Conservation (phyloP, 1,140 invertebrate genomes). For the Frieseomelitta varia region DNA sequence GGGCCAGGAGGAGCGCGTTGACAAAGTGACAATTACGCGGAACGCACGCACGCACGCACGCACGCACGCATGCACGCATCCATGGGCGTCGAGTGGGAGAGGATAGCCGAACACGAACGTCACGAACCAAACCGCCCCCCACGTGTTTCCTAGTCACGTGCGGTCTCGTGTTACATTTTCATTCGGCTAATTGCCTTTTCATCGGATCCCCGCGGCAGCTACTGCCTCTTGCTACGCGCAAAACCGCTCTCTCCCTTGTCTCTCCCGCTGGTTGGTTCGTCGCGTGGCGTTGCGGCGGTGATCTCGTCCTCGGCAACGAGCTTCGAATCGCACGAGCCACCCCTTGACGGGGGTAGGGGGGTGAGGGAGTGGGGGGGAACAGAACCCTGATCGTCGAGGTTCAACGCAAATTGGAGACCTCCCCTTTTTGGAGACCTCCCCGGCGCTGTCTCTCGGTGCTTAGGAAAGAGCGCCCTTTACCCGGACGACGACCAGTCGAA, state of each 20-base stretch:
- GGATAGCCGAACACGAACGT: neutral
- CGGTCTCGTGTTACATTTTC: slow-evolving; percentile 82
- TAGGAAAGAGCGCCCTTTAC: slow-evolving; percentile 33
- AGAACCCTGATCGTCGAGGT: slow-evolving; percentile 37
- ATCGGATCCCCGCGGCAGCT: slow-evolving; percentile 61
- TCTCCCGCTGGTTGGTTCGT: neutral
- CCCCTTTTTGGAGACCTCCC: slow-evolving; percentile 10
- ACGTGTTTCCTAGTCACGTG: slow-evolving; percentile 77
- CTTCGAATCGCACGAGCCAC: slow-evolving; percentile 57
- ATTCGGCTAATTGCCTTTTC: slow-evolving; percentile 81
- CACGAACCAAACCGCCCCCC: slow-evolving; percentile 17
- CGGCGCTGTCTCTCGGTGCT: slow-evolving; percentile 12
- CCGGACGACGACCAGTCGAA: slow-evolving; percentile 8
- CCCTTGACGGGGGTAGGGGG: no score
- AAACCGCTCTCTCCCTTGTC: neutral
- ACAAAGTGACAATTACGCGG: slow-evolving; percentile 80
- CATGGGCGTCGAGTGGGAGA: neutral
- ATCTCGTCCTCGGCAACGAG: slow-evolving; percentile 46
- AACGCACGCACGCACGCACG: slow-evolving; percentile 57
- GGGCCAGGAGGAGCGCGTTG: slow-evolving; percentile 62
- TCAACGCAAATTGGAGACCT: slow-evolving; percentile 62
- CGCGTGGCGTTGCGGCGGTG: slow-evolving; percentile 2
- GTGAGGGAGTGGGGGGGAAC: neutral
- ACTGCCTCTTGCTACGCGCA: slow-evolving; percentile 32
- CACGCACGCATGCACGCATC: slow-evolving; percentile 30